Conservation (phyloP, 30 jellyfish, hydroid and myxozoan genomes). For the Sanderia malayensis region DNA sequence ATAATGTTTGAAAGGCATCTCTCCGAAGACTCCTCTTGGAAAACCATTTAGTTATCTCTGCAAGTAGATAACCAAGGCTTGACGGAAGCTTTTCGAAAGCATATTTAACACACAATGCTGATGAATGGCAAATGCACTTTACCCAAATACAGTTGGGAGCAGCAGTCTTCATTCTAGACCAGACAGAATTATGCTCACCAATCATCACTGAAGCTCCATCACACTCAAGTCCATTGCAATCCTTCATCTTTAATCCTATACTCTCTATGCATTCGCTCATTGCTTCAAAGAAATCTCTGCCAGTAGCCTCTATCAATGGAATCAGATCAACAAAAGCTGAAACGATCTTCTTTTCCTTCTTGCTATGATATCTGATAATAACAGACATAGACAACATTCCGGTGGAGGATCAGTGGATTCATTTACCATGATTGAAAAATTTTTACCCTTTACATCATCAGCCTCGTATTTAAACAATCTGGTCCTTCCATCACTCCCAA, state of each 20-base stretch:
- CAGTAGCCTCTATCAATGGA: conserved; percentile 41
- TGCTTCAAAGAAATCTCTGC: conserved; percentile 34
- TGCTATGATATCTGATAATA: conserved; percentile 34
- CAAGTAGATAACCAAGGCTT: conserved; percentile 58
- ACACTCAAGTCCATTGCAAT: conserved; percentile 43
- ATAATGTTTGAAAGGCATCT: conserved; percentile 54
- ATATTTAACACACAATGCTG: conserved; percentile 51
- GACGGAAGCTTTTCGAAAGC: conserved; percentile 70
- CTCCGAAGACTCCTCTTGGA: conserved; percentile 62
- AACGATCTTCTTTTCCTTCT: conserved; percentile 24
- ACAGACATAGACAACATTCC: conserved; percentile 37
- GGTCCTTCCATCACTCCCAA: too few species aligned
- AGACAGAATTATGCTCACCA: conserved; percentile 72
- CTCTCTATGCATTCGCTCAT: conserved; percentile 22
- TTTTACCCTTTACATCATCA: conserved; percentile 37
- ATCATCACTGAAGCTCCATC: conserved; percentile 71
- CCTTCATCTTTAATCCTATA: conserved; percentile 24
- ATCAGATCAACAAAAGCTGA: conserved; percentile 41
- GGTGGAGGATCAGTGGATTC: conserved; percentile 59
- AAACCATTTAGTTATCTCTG: conserved; percentile 79
- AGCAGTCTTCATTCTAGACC: conserved; percentile 49
- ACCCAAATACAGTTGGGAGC: conserved; percentile 60
- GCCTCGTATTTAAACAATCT: conserved; percentile 42
- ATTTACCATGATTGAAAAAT: conserved; percentile 39
- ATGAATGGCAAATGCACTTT: conserved; percentile 74